Base-by-base conservation (phyloP, 2,888 invertebrate species). In the Phaonia tiefii region DNA sequence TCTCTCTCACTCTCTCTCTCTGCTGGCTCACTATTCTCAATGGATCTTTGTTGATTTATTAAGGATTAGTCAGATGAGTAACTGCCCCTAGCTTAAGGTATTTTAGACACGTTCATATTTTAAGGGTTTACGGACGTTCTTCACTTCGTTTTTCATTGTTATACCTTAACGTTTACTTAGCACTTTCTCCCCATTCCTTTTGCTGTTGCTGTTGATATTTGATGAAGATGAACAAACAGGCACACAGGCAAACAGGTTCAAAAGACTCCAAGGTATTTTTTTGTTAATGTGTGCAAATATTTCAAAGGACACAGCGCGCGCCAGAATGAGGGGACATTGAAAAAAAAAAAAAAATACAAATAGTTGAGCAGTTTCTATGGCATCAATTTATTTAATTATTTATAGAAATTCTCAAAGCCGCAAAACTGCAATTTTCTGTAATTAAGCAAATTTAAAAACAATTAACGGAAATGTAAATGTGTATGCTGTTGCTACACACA, bases 31-130 rank as follows among this genome's bases (percentile, higher is more conserved):
- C n/a, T n/a, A n/a, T n/a, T n/a, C n/a, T n/a, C n/a, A 54, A 71
- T 63, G 67, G 67, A 67, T 77, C 46, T 54, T 78, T 78, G 78
- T 78, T 81, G 81, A 81, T 81, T 78, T 81, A 81, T 81, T 81
- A 72, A 49, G 75, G 75, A 78, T 81, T 78, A 78, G 71, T 72
- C 56, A 75, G 77, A 75, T 75, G 81, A 78, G 77, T 78, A 69
- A 81, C 81, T 81, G 78, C 81, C 75, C 74, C 56, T 78, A 65
- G 75, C 78, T 71, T 77, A 77, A 80, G 80, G 80, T 75, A 71
- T 74, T 77, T 74, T 74, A 60, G 51, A 70, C 70, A 77, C 73
- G 26, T 71, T 67, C 67, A 78, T 78, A 78, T 78, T 81, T 81
- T 75, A 75, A 26, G 66, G 66, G 58, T 58, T 76, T 71, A 67